Evolutionary conservation across 2,797 vertebrate genomes (phyloP), one percentile per base, ranked within the genome.

Genomic region (Poecilia picta): DNA sequence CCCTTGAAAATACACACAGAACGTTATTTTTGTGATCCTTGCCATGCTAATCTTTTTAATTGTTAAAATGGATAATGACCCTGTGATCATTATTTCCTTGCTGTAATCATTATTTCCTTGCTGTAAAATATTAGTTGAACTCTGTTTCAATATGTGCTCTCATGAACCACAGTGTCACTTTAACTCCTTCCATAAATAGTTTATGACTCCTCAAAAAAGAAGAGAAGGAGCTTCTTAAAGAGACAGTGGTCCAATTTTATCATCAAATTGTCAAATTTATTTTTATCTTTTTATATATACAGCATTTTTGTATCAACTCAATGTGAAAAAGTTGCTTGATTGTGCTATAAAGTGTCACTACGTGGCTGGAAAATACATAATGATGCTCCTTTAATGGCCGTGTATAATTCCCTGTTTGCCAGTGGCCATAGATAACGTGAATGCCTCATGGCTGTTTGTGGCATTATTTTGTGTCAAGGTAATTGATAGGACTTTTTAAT

Each of bases 401-500:
- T 81, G 88, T 80, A 85, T 89, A 73, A 39, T 55, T 64, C 45
- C 25, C 31, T 28, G 47, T 68, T 85, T 80, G 84, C 76, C 80
- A 83, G 72, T 81, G 81, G 76, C 75, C 80, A 81, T 80, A 55
- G 36, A 68, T 39, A 51, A 71, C 79, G 72, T 5, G 43, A 71
- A 74, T 16, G 76, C 81, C 90, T 87, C 4, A 0, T 64, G 84
- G 90, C 81, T 81, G 75, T 79, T 79, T 87, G 77, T 89, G 85
- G 89, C 85, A 89, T 89, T 80, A 84, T 64, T 25, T 47, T 31
- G 86, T 88, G 90, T 87, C 84, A 81, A 82, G 83, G 88, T 93
- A 88, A 89, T 93, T 89, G 93, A 77, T 88, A 76, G 15, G n/a
- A 62, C 55, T 81, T 93, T 91, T 90, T 94, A 94, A 95, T 94